phyloP scores from a whole-genome alignment of 2,797 vertebrate species.

The Silurus lanzhouensis region DNA sequence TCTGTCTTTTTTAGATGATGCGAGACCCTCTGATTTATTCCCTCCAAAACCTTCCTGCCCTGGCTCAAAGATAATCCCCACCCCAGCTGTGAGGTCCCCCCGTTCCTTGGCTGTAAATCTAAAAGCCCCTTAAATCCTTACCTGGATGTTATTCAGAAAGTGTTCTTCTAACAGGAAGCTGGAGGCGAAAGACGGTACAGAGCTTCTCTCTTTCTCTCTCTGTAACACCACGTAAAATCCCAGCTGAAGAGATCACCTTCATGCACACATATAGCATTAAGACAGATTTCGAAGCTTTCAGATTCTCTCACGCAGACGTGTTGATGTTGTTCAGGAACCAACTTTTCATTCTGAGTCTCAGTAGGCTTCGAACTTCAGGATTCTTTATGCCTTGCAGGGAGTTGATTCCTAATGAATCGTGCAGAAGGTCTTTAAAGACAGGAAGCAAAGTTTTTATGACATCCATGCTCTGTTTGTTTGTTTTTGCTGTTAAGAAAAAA shows the following conservation, averaged over 20 bases:
- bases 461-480: slow-evolving; percentile 44
- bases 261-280: slow-evolving; percentile 22
- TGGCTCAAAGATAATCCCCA: slow-evolving; percentile 52
- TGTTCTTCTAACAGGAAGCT: slow-evolving; percentile 59
- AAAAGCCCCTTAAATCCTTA: slow-evolving; percentile 63
- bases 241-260: slow-evolving; percentile 27
- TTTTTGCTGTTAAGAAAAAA: neutral
- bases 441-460: slow-evolving; percentile 41
- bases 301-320: neutral
- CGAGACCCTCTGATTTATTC: slow-evolving; percentile 61
- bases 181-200: slow-evolving; percentile 46
- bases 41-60: slow-evolving; percentile 56
- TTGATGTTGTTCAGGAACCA: slow-evolving; percentile 23
- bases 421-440: slow-evolving; percentile 29
- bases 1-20: slow-evolving; percentile 34
- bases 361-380: slow-evolving; percentile 1
- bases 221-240: slow-evolving; percentile 46
- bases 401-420: slow-evolving; percentile 44
- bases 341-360: slow-evolving; percentile 27
- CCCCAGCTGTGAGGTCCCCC: slow-evolving; percentile 5
- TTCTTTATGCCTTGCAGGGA: slow-evolving; percentile 22
- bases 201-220: slow-evolving; percentile 47
- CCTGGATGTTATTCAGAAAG: slow-evolving; percentile 63
- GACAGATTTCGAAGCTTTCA: neutral
- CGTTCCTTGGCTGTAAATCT: slow-evolving; percentile 56